phyloP scores from a whole-genome alignment of 1,140 invertebrate species.

The Panagrolaimus sp. region DNA sequence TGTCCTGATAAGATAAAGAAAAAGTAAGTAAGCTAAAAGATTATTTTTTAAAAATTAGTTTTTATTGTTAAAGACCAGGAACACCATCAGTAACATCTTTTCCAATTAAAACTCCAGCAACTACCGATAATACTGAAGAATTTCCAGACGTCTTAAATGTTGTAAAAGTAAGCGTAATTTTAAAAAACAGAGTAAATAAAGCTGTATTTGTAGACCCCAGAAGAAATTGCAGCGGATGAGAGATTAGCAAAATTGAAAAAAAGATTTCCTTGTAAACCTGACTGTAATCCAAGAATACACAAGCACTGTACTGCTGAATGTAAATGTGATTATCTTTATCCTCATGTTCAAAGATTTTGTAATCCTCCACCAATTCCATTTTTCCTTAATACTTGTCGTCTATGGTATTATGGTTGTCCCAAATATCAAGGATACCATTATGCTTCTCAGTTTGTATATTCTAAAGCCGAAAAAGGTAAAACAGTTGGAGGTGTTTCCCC shows the following conservation, averaged over 20 bases:
- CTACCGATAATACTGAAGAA: not conserved
- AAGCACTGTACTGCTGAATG: constrained; percentile 36
- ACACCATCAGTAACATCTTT: not conserved
- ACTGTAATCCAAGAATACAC: constrained; percentile 23
- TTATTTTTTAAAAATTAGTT: not conserved
- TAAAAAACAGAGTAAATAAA: not conserved
- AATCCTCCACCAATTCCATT: constrained; percentile 45
- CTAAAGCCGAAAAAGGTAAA: constrained; percentile 49
- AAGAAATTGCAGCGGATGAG: not conserved
- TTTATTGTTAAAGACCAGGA: not conserved
- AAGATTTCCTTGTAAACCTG: constrained; percentile 32
- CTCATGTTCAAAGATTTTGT: constrained; percentile 43
- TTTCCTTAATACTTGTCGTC: constrained; percentile 44
- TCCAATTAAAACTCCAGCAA: too few relatives aligned
- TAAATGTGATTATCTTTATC: constrained; percentile 47
- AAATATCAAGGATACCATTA: constrained; percentile 48
- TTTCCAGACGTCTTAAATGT: constrained; percentile 5
- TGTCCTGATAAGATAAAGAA: constrained; percentile 10
- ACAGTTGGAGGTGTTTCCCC: constrained; percentile 27
- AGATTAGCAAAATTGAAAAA: constrained; percentile 19
- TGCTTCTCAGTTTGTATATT: constrained; percentile 44
- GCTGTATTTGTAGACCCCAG: not conserved
- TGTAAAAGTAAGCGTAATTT: not conserved
- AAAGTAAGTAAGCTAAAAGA: not conserved
- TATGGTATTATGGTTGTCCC: constrained; percentile 46